Evolutionary conservation across 2,113 vertebrate species (phyloP).

Genomic region (Megaleporinus macrocephalus): DNA sequence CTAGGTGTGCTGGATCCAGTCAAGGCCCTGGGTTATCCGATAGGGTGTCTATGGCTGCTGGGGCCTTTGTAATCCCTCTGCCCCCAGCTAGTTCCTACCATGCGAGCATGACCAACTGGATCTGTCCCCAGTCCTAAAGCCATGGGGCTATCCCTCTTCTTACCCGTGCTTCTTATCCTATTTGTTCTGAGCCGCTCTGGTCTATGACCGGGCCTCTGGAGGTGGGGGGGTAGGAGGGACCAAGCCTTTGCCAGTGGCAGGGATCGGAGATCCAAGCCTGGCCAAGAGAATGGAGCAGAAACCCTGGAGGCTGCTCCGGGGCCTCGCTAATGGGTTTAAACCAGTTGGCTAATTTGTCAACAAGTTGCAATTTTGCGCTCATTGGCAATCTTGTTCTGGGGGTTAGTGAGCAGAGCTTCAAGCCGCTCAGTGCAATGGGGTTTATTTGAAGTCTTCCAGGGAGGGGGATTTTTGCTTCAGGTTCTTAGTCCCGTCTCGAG

Average conservation of each 20-base stretch:
- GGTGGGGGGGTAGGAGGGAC: slow-evolving; percentile 24
- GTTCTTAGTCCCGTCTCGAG: not conserved
- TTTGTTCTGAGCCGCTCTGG: slow-evolving; percentile 51
- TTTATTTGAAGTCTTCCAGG: slow-evolving; percentile 21
- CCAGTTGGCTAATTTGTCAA: slow-evolving; percentile 67
- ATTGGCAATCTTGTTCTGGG: slow-evolving; percentile 47
- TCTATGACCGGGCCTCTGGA: slow-evolving; percentile 45
- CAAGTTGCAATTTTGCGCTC: slow-evolving; percentile 55
- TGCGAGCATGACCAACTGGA: slow-evolving; percentile 71
- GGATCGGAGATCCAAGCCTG: slow-evolving; percentile 43
- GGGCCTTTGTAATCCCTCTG: slow-evolving; percentile 57
- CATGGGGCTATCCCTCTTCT: slow-evolving; percentile 57
- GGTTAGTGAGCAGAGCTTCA: slow-evolving; percentile 32
- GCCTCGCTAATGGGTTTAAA: slow-evolving; percentile 65
- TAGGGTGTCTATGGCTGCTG: slow-evolving; percentile 53
- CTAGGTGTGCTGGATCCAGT: not conserved
- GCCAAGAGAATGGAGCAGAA: slow-evolving; percentile 53
- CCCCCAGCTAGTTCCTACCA: slow-evolving; percentile 49
- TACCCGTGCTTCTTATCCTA: slow-evolving; percentile 44
- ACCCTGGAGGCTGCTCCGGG: slow-evolving; percentile 50
- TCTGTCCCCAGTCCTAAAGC: slow-evolving; percentile 67
- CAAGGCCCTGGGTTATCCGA: slow-evolving; percentile 49
- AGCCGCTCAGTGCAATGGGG: slow-evolving; percentile 35
- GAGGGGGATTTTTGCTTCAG: not conserved
- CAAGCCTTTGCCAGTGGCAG: slow-evolving; percentile 29